These are phyloP conservation scores for Hyles lineata DNA, from an alignment of 2,888 invertebrate genomes.

Conservation along the genomic window DNA sequence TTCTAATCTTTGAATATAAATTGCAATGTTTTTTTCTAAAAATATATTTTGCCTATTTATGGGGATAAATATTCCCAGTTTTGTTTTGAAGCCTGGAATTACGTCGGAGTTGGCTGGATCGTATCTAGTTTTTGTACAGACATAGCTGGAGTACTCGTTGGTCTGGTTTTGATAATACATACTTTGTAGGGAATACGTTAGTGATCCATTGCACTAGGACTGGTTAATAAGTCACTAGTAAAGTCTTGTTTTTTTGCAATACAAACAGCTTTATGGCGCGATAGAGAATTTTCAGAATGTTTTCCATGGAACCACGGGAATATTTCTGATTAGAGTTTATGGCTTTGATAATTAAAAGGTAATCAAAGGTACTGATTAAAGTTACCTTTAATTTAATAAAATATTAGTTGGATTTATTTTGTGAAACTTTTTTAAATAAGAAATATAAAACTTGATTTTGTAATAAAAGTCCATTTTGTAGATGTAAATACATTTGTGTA, in stretches of 20 bases:
- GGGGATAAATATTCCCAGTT: not conserved
- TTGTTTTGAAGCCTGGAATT: conserved; percentile 1
- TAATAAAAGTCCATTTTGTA: no score
- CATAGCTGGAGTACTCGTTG: conserved; percentile 31
- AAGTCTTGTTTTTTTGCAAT: conserved; percentile 6
- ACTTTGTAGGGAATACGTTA: conserved; percentile 18
- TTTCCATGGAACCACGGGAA: not conserved
- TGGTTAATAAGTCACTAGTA: conserved; percentile 25
- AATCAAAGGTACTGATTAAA: no score
- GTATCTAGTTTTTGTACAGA: conserved; percentile 39
- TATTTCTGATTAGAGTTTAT: not conserved
- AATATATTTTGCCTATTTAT: not conserved
- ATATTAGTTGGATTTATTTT: no score
- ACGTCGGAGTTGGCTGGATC: conserved; percentile 13
- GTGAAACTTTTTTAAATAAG: no score
- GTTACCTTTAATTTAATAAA: no score
- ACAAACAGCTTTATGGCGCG: not conserved
- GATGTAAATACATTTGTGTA: no score
- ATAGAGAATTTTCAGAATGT: conserved; percentile 5
- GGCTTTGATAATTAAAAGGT: not conserved
- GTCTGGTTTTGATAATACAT: conserved; percentile 39
- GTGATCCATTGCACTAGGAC: conserved; percentile 27
- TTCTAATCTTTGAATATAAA: not conserved
- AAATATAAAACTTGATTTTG: no score
- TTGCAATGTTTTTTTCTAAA: not conserved